Conservation (phyloP, 2,113 vertebrate species). For the Dicentrarchus labrax region DNA sequence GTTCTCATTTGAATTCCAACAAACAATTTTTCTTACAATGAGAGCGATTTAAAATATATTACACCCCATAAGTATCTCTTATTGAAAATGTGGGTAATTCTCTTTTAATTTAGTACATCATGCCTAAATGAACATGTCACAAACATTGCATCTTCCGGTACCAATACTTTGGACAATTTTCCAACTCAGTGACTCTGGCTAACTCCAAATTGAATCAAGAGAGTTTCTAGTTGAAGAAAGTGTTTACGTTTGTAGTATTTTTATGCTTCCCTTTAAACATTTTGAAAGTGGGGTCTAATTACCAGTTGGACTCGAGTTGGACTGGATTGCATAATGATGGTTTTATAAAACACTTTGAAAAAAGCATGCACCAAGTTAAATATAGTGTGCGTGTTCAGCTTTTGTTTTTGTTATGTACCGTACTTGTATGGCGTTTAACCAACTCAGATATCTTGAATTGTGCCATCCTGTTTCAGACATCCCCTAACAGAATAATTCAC, state of each 20-base stretch:
- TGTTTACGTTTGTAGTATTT: not conserved
- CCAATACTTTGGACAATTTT: not conserved
- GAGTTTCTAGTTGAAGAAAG: not conserved
- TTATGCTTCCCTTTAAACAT: not conserved
- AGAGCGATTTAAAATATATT: not conserved
- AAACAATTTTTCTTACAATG: not conserved
- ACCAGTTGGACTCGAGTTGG: not conserved
- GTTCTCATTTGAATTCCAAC: not conserved
- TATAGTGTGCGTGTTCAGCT: not conserved
- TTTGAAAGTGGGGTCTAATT: not conserved
- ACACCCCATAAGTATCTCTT: not conserved
- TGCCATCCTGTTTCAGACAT: not conserved
- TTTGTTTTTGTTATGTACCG: not conserved
- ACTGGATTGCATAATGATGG: not conserved
- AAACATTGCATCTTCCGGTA: not conserved
- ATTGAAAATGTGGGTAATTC: slow-evolving; percentile 9
- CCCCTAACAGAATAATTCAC: not conserved
- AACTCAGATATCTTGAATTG: not conserved
- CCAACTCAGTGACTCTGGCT: slow-evolving; percentile 4
- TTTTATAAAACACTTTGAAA: not conserved
- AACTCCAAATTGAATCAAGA: not conserved
- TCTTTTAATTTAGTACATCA: slow-evolving; percentile 10
- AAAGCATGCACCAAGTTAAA: not conserved
- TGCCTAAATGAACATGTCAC: slow-evolving; percentile 9
- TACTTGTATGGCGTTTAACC: not conserved